Evolutionary conservation across 2,888 invertebrate genomes (phyloP).

Genomic region (Stomorhina lunata): DNA sequence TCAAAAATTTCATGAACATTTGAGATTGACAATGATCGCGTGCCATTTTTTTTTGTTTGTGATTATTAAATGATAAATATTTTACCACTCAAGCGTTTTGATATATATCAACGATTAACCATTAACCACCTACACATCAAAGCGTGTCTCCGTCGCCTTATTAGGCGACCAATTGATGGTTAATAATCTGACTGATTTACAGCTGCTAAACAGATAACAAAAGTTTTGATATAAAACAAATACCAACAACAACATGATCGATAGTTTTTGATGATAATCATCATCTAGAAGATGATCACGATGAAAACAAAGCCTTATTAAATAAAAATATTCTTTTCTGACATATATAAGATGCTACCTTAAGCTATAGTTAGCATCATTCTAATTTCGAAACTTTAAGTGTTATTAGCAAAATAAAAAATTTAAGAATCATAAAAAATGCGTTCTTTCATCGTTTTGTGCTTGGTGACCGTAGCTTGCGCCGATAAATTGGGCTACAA

Average conservation of each 20-base stretch:
- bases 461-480: conserved; percentile 72
- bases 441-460: conserved; percentile 74
- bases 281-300: not conserved
- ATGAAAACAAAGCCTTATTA: not conserved
- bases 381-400: conserved; percentile 51
- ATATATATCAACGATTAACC: too few species aligned
- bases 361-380: conserved; percentile 17
- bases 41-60: conserved; percentile 25
- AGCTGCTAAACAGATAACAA: not conserved
- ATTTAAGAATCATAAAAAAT: conserved; percentile 66
- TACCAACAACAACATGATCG: not conserved
- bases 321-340: conserved; percentile 25
- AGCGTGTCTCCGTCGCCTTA: not conserved
- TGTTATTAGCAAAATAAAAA: conserved; percentile 32
- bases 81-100: not conserved
- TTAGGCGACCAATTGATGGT: not conserved
- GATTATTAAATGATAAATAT: not conserved
- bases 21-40: conserved; percentile 44
- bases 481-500: conserved; percentile 74
- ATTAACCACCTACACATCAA: not conserved
- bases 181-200: not conserved
- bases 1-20: conserved; percentile 16
- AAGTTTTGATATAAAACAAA: not conserved
- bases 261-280: not conserved
- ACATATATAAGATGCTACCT: conserved; percentile 45